phyloP scores from a whole-genome alignment of 2,113 vertebrate genomes.

The Scytalopus superciliaris region DNA sequence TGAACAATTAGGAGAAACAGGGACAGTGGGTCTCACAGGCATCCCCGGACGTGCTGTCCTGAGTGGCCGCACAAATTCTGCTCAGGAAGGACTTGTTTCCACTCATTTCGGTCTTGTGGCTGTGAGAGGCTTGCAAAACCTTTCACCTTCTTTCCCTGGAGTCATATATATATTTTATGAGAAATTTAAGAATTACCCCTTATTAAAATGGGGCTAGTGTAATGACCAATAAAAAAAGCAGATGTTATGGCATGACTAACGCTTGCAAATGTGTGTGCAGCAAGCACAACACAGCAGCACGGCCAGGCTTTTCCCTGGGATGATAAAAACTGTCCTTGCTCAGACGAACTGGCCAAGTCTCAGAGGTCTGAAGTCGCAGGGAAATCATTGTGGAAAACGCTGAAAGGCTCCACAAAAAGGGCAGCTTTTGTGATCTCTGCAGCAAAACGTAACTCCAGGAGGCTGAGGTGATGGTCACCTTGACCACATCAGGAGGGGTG shows the following conservation, averaged over 20 bases:
- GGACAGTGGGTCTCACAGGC: neutral
- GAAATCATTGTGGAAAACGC: neutral
- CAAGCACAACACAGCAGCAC: neutral
- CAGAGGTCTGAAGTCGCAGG: neutral
- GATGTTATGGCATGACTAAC: constrained; percentile 59
- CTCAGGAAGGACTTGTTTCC: constrained; percentile 36
- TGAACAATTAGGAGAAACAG: neutral
- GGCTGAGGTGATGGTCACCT: neutral
- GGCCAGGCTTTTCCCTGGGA: constrained; percentile 44
- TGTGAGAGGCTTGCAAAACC: constrained; percentile 51
- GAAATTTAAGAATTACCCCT: constrained; percentile 63
- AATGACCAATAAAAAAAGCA: constrained; percentile 69
- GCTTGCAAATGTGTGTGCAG: neutral
- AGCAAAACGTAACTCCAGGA: neutral
- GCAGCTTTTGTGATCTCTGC: neutral
- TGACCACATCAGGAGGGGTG: neutral
- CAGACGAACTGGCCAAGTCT: neutral
- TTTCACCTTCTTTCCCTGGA: constrained; percentile 60
- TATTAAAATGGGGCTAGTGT: constrained; percentile 61
- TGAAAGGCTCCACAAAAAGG: neutral
- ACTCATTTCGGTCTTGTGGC: constrained; percentile 29
- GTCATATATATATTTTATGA: constrained; percentile 44
- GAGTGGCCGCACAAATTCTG: neutral
- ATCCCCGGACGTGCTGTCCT: neutral
- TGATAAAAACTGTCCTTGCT: constrained; percentile 44